Evolutionary conservation across 2,797 vertebrate genomes (phyloP).

Genomic region (Gymnoscopelus microlampas): DNA sequence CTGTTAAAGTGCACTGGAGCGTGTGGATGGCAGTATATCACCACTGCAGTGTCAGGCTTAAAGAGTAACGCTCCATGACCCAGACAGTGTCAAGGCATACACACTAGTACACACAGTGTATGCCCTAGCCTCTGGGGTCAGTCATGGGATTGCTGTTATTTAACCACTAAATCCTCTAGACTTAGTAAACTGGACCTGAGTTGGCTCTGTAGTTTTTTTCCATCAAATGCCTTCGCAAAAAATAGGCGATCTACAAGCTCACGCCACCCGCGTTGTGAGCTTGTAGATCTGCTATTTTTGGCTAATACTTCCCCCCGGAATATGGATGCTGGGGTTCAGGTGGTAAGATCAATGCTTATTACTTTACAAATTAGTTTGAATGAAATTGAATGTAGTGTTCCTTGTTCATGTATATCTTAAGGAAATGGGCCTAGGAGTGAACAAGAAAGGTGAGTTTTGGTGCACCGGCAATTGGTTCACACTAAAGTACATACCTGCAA

Average conservation of each 20-base stretch:
- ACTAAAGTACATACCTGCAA: conserved; percentile 85
- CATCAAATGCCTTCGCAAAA: neutral
- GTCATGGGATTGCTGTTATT: conserved; percentile 27
- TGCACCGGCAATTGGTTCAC: neutral
- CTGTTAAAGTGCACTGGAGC: conserved; percentile 70
- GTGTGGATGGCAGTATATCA: conserved; percentile 67
- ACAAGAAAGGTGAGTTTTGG: neutral
- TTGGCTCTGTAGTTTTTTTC: neutral
- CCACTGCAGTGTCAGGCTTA: conserved; percentile 50
- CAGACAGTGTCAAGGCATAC: conserved; percentile 30
- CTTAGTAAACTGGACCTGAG: neutral
- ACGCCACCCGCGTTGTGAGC: too few species aligned
- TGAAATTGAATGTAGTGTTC: too few species aligned
- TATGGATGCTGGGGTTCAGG: too few species aligned
- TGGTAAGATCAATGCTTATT: too few species aligned
- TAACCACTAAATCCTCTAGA: neutral
- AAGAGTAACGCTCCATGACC: conserved; percentile 46
- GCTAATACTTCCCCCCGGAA: too few species aligned
- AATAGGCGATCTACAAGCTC: neutral
- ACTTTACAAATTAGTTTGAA: too few species aligned
- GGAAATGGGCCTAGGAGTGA: too few species aligned
- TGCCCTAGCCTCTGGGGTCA: conserved; percentile 36
- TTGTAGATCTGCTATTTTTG: neutral
- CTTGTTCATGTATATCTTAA: too few species aligned
- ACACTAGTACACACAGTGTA: conserved; percentile 30